Percentiles rank a stretch among this genome's conserved stretches.
Conservation (phyloP, 2,113 vertebrate species). For the Corythaixoides concolor region DNA sequence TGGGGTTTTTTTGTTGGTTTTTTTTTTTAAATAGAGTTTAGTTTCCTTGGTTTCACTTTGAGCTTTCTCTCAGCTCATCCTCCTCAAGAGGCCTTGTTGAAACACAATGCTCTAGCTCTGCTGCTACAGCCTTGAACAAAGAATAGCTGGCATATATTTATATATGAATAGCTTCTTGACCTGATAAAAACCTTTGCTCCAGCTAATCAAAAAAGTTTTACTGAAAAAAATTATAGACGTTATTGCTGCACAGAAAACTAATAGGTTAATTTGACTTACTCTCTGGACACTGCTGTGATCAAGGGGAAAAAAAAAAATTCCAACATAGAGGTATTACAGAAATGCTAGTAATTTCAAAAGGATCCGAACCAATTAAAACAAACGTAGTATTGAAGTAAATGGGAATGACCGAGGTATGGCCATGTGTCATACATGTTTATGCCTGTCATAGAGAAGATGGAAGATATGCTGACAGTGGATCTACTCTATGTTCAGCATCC, state of each 20-base stretch:
- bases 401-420: neutral
- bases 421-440: neutral
- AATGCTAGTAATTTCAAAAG: neutral
- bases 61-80: slow-evolving; percentile 23
- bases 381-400: neutral
- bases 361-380: slow-evolving; percentile 2
- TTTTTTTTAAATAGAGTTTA: neutral
- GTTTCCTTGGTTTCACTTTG: slow-evolving; percentile 19
- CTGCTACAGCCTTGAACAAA: slow-evolving; percentile 23
- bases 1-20: too few species aligned
- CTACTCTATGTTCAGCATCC: neutral
- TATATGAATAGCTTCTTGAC: slow-evolving; percentile 44
- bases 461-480: neutral
- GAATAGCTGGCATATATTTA: neutral
- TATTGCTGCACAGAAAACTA: neutral
- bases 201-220: slow-evolving; percentile 19
- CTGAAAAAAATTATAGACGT: neutral
- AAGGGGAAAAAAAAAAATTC: neutral
- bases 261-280: neutral
- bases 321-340: neutral
- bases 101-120: slow-evolving; percentile 1
- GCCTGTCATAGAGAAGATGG: neutral
- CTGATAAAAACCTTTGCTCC: slow-evolving; percentile 7
- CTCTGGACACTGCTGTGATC: neutral
- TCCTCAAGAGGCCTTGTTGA: slow-evolving; percentile 23